These are phyloP conservation scores for Drosophila paucipuncta DNA, from an alignment of 2,888 invertebrate genomes.

Conservation along the genomic window DNA sequence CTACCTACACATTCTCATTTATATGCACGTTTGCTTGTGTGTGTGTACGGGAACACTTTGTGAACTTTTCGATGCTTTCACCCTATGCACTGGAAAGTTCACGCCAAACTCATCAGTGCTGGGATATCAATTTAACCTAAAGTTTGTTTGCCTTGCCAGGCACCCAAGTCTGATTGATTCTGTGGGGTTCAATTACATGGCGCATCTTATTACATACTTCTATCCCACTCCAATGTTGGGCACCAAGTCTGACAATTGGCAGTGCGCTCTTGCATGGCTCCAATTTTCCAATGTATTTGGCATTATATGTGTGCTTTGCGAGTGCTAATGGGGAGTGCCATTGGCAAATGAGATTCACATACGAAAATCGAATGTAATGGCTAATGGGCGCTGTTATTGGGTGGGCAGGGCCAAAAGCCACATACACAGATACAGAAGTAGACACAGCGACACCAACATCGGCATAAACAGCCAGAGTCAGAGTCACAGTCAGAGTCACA, in stretches of 20 bases:
- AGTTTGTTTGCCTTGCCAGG: constrained; percentile 44
- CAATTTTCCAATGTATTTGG: constrained; percentile 68
- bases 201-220: constrained; percentile 38
- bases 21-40: background rate
- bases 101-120: constrained; percentile 26
- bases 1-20: background rate
- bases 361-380: constrained; percentile 74
- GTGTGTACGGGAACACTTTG: constrained; percentile 5
- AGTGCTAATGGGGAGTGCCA: constrained; percentile 69
- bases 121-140: constrained; percentile 54
- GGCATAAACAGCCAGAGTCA: constrained; percentile 2
- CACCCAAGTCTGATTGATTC: constrained; percentile 57
- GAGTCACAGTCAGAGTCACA: constrained; percentile 13
- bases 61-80: constrained; percentile 19
- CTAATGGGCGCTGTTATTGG: constrained; percentile 67
- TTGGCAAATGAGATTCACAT: constrained; percentile 77
- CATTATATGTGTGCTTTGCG: constrained; percentile 65
- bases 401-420: constrained; percentile 35
- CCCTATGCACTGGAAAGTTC: constrained; percentile 35
- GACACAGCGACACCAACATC: constrained; percentile 21
- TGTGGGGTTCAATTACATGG: constrained; percentile 54
- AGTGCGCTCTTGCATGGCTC: constrained; percentile 13
- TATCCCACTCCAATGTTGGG: no score
- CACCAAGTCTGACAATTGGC: constrained; percentile 21
- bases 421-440: constrained; percentile 20